Percentiles rank a stretch among this genome's conserved stretches.
Conservation (phyloP, 2,113 vertebrate genomes). For the Coptodon rendalli region DNA sequence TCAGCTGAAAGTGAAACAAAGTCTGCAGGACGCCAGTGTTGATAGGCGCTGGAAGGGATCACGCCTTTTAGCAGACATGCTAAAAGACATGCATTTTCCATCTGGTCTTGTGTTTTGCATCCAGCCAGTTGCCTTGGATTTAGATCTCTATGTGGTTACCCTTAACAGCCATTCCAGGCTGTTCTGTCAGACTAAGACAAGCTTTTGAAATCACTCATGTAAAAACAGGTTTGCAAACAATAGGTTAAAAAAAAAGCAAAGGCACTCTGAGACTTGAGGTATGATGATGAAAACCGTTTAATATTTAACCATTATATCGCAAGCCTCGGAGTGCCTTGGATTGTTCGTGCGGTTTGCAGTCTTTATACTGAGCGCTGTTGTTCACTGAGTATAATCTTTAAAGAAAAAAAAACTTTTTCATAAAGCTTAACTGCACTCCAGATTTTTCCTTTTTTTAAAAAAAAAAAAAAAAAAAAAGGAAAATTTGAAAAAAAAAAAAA, state of each 20-base stretch:
- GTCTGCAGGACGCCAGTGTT: neutral
- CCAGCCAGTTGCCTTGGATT: neutral
- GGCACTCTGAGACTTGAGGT: neutral
- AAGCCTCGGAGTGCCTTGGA: neutral
- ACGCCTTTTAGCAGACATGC: neutral
- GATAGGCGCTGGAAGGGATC: neutral
- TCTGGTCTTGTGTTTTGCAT: neutral
- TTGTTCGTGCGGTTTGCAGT: neutral
- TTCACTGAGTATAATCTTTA: neutral
- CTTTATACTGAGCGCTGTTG: neutral
- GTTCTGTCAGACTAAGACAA: neutral
- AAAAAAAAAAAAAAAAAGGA: too few species aligned
- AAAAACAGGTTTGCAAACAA: neutral
- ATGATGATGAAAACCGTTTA: neutral
- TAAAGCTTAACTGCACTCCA: neutral
- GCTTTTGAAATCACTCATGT: neutral
- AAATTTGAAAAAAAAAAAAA: neutral
- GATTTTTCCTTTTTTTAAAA: neutral
- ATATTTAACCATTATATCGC: neutral
- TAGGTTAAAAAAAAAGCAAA: neutral
- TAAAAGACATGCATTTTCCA: neutral
- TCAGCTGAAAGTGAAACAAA: neutral
- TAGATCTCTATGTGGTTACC: neutral
- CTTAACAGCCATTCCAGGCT: neutral
- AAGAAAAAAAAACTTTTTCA: neutral